These are phyloP conservation scores for Zophobas morio DNA, from an alignment of 1,140 invertebrate species.

Conservation along the genomic window DNA sequence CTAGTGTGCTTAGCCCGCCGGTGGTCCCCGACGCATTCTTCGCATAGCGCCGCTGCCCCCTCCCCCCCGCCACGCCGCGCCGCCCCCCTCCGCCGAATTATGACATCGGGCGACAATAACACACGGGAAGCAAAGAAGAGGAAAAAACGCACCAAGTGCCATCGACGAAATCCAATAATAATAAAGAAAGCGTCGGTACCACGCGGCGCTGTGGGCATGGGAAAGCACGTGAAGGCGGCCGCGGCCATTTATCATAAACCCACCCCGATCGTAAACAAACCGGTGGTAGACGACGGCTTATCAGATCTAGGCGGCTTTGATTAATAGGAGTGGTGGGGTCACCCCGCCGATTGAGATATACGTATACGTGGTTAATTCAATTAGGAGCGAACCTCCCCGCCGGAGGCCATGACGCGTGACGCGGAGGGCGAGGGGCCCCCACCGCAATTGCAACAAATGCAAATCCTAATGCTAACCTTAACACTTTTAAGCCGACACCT, in stretches of 20 bases:
- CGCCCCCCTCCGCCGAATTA: background rate
- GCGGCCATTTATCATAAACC: slow-evolving; percentile 53
- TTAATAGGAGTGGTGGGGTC: slow-evolving; percentile 47
- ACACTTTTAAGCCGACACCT: too few species aligned
- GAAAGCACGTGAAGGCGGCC: slow-evolving; percentile 51
- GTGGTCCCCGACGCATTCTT: slow-evolving; percentile 34
- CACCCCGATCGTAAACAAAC: slow-evolving; percentile 53
- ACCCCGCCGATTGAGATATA: slow-evolving; percentile 42
- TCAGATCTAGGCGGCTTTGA: slow-evolving; percentile 50
- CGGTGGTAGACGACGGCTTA: slow-evolving; percentile 45
- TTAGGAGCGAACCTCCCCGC: background rate
- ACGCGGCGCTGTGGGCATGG: slow-evolving; percentile 48
- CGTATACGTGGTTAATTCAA: background rate
- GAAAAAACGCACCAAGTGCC: slow-evolving; percentile 16
- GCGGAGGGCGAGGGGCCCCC: too few species aligned
- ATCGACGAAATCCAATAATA: slow-evolving; percentile 53
- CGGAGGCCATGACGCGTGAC: background rate
- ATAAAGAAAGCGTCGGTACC: slow-evolving; percentile 51
- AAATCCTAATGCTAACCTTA: too few species aligned
- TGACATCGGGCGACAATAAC: slow-evolving; percentile 21
- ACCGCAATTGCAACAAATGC: too few species aligned
- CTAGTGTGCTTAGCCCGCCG: slow-evolving; percentile 7
- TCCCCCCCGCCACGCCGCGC: background rate
- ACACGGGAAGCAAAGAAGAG: background rate
- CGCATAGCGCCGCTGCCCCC: slow-evolving; percentile 7